Evolutionary conservation across 2,797 vertebrate genomes (phyloP).

Genomic region (Molossus alvarezi): DNA sequence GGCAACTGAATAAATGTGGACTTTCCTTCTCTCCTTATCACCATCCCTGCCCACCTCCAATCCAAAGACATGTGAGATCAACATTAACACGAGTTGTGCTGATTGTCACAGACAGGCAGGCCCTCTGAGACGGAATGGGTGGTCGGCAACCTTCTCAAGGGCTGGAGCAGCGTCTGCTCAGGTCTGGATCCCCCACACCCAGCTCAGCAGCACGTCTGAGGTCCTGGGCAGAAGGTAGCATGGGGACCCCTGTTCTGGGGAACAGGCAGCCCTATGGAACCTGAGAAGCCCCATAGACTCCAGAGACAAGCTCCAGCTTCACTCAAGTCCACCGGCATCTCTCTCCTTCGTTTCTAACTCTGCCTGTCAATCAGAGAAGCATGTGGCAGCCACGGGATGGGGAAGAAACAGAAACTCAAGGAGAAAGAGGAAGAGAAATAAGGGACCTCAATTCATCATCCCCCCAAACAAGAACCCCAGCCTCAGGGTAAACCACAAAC

Average conservation of each 20-base stretch:
- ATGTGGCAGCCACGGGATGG: not conserved
- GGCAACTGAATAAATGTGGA: not conserved
- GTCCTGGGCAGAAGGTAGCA: not conserved
- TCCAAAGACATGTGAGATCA: not conserved
- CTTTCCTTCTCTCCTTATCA: not conserved
- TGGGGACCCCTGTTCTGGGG: not conserved
- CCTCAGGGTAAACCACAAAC: not conserved
- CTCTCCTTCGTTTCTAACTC: not conserved
- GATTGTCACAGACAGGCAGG: not conserved
- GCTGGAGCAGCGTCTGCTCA: too few relatives aligned
- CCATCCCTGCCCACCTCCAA: not conserved
- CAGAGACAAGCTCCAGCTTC: not conserved
- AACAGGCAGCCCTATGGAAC: not conserved
- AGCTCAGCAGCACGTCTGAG: not conserved
- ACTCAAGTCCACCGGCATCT: not conserved
- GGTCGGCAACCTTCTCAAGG: not conserved
- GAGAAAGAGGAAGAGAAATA: not conserved
- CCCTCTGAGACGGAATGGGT: accelerated
- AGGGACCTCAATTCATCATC: not conserved
- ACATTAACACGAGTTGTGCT: not conserved
- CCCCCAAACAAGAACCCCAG: not conserved
- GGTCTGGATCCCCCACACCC: not conserved
- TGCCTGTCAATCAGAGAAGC: not conserved
- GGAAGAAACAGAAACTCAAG: not conserved
- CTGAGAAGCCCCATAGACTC: not conserved